Base-by-base conservation (phyloP, 2,888 invertebrate genomes). In the Synanthedon andrenaeformis region DNA sequence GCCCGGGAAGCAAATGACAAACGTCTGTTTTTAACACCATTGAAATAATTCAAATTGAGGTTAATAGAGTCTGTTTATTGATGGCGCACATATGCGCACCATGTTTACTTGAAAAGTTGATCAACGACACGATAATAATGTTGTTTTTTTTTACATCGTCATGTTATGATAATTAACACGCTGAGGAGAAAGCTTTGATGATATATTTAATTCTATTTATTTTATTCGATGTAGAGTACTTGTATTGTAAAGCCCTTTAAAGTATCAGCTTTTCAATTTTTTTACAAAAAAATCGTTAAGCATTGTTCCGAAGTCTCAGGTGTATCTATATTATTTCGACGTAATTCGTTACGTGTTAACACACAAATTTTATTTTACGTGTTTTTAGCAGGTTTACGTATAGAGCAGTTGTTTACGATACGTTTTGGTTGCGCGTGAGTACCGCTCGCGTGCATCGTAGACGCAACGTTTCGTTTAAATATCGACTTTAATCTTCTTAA, bases 51-150 rank as follows among this genome's bases (percentile, higher is more conserved):
- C 70, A 74, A 82, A 87, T 81, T 78, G 81, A 85, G 86, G 85
- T 86, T 85, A 85, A 85, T 83, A 76, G 81, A 75, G 72, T 77
- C 74, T 79, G 73, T 76, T 75, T 73, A 76, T 76, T 79, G 73
- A 76, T 82, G 86, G 81, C 82, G 72, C 82, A 83, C 85, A 85
- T 77, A 81, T 87, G 85, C 79, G 79, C 74, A 70, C 79, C 83
- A 82, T 85, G 82, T 79, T 82, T 81, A 80, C 77, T 70, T 71
- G 66, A 64, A 68, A 66, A 72, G 72, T 72, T 77, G 76, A 77
- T 76, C 76, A 77, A 81, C 74, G 79, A 78, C 76, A 76, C 76
- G 69, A 79, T 73, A 68, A 35, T 35, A 10, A 10, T 58, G 65
- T 66, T 69, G 71, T 70, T 72, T 51, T 35, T 72, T 13, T 23